Conservation (phyloP, 2,888 invertebrate species). For the Copidosoma aretas region DNA sequence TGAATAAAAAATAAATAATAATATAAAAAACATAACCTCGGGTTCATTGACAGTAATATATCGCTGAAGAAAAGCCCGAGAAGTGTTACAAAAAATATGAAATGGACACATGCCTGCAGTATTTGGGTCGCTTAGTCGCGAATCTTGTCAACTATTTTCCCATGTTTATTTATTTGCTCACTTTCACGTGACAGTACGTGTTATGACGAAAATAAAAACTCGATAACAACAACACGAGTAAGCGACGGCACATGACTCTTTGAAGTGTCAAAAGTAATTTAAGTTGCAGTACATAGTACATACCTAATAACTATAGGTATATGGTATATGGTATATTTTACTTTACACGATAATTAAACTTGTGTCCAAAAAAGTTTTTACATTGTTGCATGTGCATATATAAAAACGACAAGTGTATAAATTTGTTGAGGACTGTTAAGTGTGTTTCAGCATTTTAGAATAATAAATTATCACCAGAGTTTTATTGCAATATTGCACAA, state of each 20-base stretch:
- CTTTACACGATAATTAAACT: too few relatives aligned
- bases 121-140: slow-evolving; percentile 17
- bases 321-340: too few relatives aligned
- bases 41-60: slow-evolving; percentile 10
- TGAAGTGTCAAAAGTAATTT: too few relatives aligned
- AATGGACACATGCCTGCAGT: slow-evolving; percentile 37
- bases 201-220: slow-evolving; percentile 39
- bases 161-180: slow-evolving; percentile 38
- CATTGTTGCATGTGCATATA: not conserved
- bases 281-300: too few relatives aligned
- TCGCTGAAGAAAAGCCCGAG: not conserved
- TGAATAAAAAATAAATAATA: not conserved
- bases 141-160: slow-evolving; percentile 40
- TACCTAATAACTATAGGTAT: too few relatives aligned
- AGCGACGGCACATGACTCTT: slow-evolving; percentile 39
- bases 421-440: too few relatives aligned
- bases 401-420: not conserved
- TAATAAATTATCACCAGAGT: too few relatives aligned
- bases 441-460: too few relatives aligned
- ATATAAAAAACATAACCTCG: slow-evolving; percentile 35
- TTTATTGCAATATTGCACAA: too few relatives aligned
- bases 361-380: too few relatives aligned
- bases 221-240: slow-evolving; percentile 28
- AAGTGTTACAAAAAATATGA: slow-evolving; percentile 19
- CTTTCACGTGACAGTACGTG: slow-evolving; percentile 40